phyloP scores from a whole-genome alignment of 2,113 vertebrate genomes.

The Accipiter cooperii region DNA sequence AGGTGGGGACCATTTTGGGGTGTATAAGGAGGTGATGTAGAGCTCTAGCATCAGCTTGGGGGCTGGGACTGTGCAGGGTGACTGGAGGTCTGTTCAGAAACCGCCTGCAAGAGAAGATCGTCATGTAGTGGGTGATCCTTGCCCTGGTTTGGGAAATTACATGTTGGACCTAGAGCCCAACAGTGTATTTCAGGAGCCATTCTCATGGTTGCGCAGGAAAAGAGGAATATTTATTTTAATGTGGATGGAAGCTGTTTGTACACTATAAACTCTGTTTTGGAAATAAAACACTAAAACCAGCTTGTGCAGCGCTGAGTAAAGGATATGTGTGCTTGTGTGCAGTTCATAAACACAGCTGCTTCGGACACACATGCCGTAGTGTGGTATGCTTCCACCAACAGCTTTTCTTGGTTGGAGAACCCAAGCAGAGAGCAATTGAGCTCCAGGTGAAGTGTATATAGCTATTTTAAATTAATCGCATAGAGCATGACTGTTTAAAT shows the following conservation, averaged over 20 bases:
- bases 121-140: background rate
- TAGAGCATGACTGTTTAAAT: background rate
- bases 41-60: background rate
- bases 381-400: background rate
- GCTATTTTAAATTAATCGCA: background rate
- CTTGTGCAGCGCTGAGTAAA: rapidly evolving
- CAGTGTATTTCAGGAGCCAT: background rate
- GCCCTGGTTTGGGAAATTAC: background rate
- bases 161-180: too few species aligned
- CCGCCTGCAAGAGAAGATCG: background rate
- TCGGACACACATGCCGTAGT: rapidly evolving
- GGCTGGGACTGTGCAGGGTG: background rate
- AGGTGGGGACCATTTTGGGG: background rate
- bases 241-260: background rate
- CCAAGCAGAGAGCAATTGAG: background rate
- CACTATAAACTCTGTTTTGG: background rate
- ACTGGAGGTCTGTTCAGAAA: background rate
- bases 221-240: background rate
- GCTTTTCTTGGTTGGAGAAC: background rate
- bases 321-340: background rate
- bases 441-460: rapidly evolving
- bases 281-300: background rate
- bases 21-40: background rate
- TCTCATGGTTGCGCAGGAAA: background rate
- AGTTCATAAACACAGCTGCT: slow-evolving; percentile 16